Conservation (phyloP, 2,888 invertebrate species). For the Lasioglossum zephyrum region DNA sequence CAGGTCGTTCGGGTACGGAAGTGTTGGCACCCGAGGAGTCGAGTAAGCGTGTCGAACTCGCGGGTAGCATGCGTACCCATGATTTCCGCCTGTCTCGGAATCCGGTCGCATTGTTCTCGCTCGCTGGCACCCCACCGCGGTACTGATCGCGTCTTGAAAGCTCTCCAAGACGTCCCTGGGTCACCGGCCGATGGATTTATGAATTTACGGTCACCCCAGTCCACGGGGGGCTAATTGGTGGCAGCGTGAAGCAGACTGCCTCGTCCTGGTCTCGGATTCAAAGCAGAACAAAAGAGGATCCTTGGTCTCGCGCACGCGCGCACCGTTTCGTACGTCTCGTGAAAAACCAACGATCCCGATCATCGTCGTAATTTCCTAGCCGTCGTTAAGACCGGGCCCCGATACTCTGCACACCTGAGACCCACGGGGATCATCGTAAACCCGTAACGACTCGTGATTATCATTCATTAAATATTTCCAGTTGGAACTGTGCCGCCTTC, state of each 20-base stretch:
- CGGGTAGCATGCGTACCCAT: conserved; percentile 25
- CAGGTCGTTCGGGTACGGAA: conserved; percentile 28
- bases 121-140: conserved; percentile 70
- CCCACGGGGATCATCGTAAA: conserved; percentile 19
- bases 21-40: conserved; percentile 9
- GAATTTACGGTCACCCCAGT: conserved; percentile 72
- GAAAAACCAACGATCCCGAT: conserved; percentile 47
- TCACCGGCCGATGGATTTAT: conserved; percentile 74
- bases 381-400: conserved; percentile 23
- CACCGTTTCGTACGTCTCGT: conserved; percentile 1
- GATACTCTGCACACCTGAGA: not conserved
- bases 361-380: conserved; percentile 56
- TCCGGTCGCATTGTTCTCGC: conserved; percentile 62
- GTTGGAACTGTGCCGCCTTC: not conserved
- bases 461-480: conserved; percentile 12
- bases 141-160: conserved; percentile 74
- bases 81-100: conserved; percentile 53
- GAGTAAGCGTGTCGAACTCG: conserved; percentile 45
- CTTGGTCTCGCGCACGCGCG: not conserved
- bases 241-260: conserved; percentile 72
- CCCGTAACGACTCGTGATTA: conserved; percentile 48
- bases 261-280: not conserved
- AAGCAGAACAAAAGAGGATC: conserved; percentile 14
- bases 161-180: conserved; percentile 49
- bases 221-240: conserved; percentile 78